Conservation (phyloP, 2,113 vertebrate species). For the Meriones unguiculatus region DNA sequence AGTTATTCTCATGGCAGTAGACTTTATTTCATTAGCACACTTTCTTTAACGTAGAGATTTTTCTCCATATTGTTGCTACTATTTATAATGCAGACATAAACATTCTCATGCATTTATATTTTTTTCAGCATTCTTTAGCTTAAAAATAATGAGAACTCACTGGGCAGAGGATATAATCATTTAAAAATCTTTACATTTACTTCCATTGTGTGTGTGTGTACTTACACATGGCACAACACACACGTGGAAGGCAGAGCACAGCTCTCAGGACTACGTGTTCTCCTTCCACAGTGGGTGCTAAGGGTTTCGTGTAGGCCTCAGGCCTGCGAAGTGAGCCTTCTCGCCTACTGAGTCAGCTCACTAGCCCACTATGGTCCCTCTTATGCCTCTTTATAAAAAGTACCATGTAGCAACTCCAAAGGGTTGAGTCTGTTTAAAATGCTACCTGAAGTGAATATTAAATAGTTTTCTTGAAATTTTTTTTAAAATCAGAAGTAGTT, state of each 20-base stretch:
- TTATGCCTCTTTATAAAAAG: constrained; percentile 9
- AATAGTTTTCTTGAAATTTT: constrained; percentile 38
- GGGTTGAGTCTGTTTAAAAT: constrained; percentile 49
- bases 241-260: not conserved
- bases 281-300: not conserved
- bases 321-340: not conserved
- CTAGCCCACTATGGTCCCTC: not conserved
- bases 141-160: constrained; percentile 36
- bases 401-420: constrained; percentile 46
- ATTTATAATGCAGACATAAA: constrained; percentile 59
- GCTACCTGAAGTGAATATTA: constrained; percentile 49
- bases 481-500: constrained; percentile 32
- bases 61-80: constrained; percentile 56
- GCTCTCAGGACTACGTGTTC: not conserved
- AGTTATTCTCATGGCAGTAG: constrained; percentile 20
- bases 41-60: constrained; percentile 46
- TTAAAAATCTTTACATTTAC: not conserved
- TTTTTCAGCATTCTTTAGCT: constrained; percentile 38
- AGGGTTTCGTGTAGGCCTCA: not conserved
- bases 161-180: not conserved
- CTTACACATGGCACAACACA: not conserved
- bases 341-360: not conserved
- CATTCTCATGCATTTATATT: constrained; percentile 63
- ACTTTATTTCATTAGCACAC: constrained; percentile 39
- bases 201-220: not conserved